phyloP scores from a whole-genome alignment of 2,797 vertebrate species.

The Gadopsis bispinosus region DNA sequence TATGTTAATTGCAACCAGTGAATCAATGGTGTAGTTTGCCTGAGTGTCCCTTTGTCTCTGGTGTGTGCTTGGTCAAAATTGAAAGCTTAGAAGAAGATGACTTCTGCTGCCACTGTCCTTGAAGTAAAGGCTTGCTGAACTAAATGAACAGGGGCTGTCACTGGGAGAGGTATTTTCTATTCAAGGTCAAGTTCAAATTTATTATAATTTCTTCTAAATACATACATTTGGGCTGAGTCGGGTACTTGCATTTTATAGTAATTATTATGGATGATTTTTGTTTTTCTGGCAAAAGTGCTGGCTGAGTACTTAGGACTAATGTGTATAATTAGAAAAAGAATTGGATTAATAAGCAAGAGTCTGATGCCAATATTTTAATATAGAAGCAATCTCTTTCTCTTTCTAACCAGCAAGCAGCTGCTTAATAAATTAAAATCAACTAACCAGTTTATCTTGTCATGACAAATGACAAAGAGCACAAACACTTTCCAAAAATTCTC shows the following conservation, averaged over 20 bases:
- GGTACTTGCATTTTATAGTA: constrained; percentile 2
- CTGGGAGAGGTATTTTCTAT: neutral
- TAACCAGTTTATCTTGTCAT: constrained; percentile 15
- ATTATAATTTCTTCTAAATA: constrained; percentile 9
- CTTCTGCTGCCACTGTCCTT: neutral
- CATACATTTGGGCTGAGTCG: neutral
- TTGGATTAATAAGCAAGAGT: neutral
- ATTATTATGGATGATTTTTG: neutral
- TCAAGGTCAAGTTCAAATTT: constrained; percentile 17
- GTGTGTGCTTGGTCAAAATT: constrained; percentile 32
- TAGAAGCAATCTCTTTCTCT: neutral
- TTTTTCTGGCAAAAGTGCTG: neutral
- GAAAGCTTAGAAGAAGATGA: constrained; percentile 19
- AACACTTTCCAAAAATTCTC: constrained; percentile 26
- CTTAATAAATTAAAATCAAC: constrained; percentile 1
- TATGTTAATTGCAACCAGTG: constrained; percentile 65
- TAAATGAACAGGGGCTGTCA: neutral
- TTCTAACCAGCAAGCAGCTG: neutral
- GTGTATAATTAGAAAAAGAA: neutral
- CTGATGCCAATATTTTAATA: neutral
- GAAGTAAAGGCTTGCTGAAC: constrained; percentile 14
- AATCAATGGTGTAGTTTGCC: constrained; percentile 56
- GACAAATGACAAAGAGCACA: neutral
- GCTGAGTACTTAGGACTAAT: neutral
- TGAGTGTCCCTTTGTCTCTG: constrained; percentile 39